These are phyloP conservation scores for Clusia tigrina DNA, from an alignment of 2,888 invertebrate genomes.

Conservation along the genomic window DNA sequence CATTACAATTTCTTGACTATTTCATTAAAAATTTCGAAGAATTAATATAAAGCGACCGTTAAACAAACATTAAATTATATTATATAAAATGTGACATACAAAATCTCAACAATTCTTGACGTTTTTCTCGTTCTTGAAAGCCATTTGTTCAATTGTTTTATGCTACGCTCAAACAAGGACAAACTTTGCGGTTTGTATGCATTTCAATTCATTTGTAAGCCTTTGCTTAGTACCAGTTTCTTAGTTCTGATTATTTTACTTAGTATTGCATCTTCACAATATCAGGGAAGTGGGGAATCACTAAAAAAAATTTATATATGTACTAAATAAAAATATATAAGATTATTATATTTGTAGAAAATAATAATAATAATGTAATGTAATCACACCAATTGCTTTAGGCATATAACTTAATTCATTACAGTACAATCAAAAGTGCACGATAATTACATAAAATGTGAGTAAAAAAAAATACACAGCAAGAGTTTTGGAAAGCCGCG, in stretches of 20 bases:
- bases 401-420: conserved; percentile 40
- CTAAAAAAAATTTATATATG: no score
- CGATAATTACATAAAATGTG: not conserved
- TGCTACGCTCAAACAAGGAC: no score
- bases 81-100: no score
- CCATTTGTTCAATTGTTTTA: no score
- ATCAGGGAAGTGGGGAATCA: no score
- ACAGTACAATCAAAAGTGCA: conserved; percentile 30
- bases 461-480: not conserved
- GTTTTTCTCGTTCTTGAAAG: no score
- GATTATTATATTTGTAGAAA: conserved; percentile 15
- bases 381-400: conserved; percentile 54
- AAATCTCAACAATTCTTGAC: no score
- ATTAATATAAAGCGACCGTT: no score
- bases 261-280: not conserved
- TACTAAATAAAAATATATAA: conserved; percentile 1
- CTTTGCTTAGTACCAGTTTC: no score
- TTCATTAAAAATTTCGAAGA: not conserved
- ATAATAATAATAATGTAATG: conserved; percentile 40
- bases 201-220: not conserved
- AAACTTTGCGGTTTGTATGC: not conserved
- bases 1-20: not conserved
- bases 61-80: no score
- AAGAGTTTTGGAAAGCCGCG: not conserved
- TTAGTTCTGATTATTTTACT: no score